These are phyloP conservation scores for Brachypterus glaber DNA, from an alignment of 2,888 invertebrate species.

Conservation along the genomic window DNA sequence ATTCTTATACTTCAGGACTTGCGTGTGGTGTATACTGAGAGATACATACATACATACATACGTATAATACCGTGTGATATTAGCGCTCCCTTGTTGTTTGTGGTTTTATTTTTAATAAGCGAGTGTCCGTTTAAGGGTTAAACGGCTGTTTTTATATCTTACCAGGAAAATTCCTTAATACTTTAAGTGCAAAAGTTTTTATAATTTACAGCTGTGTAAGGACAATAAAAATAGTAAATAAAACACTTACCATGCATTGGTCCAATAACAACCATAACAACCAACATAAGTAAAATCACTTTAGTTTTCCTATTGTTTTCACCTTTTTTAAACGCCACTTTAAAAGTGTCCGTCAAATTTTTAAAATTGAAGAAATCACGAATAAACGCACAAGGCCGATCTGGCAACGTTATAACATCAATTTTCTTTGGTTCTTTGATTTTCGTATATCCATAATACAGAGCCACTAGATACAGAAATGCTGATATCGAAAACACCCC, in stretches of 20 bases:
- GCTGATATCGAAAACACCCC: conserved; percentile 74
- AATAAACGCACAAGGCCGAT: conserved; percentile 47
- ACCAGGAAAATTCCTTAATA: no score
- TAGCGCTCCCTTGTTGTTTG: no score
- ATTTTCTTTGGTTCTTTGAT: conserved; percentile 59
- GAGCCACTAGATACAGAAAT: conserved; percentile 61
- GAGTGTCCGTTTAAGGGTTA: no score
- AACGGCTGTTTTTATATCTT: no score
- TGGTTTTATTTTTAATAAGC: no score
- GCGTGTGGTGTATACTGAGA: no score
- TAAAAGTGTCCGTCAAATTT: conserved; percentile 68
- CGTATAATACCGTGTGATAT: no score
- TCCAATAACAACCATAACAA: conserved; percentile 76
- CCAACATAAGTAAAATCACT: conserved; percentile 68
- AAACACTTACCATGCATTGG: conserved; percentile 71
- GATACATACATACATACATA: no score
- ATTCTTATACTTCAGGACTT: no score
- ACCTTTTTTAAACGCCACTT: conserved; percentile 70
- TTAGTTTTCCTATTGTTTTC: conserved; percentile 63
- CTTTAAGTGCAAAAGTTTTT: no score
- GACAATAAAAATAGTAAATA: no score
- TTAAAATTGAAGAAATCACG: conserved; percentile 66
- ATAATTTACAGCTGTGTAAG: no score
- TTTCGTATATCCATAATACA: conserved; percentile 62
- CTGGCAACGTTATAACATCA: conserved; percentile 42